phyloP scores from a whole-genome alignment of 2,113 vertebrate species.

The Agapornis roseicollis region DNA sequence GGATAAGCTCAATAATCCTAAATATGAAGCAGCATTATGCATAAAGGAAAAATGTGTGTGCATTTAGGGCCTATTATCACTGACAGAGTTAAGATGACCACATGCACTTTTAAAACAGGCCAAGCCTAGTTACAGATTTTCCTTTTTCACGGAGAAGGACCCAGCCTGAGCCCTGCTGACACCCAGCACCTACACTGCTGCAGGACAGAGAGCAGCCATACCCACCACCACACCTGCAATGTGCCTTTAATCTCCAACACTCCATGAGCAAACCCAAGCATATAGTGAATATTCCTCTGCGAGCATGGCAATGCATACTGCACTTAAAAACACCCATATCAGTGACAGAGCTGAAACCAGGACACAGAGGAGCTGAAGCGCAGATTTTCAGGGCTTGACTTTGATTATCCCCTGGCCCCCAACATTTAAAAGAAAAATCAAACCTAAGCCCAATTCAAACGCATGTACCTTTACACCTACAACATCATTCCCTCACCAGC shows the following conservation, averaged over 20 bases:
- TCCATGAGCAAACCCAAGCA: neutral
- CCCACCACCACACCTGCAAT: neutral
- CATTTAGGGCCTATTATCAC: neutral
- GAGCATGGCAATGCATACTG: neutral
- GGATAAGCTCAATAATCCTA: constrained; percentile 60
- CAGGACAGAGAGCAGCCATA: neutral
- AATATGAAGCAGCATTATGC: constrained; percentile 44
- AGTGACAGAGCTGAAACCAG: neutral
- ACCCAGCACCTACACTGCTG: neutral
- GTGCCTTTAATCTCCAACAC: neutral
- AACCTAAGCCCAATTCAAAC: neutral
- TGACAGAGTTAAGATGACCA: neutral
- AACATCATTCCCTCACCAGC: neutral
- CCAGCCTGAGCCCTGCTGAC: neutral
- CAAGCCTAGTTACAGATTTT: neutral
- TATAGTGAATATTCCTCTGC: neutral
- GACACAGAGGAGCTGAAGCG: neutral
- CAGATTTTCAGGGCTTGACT: neutral
- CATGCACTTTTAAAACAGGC: neutral
- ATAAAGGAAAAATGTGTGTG: constrained; percentile 8
- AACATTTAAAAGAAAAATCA: neutral
- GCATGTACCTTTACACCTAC: neutral
- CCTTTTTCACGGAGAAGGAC: neutral
- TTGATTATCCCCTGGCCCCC: neutral
- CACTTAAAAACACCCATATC: neutral